phyloP scores from a whole-genome alignment of 2,888 invertebrate genomes.

The Drosophila parthenogenetica region DNA sequence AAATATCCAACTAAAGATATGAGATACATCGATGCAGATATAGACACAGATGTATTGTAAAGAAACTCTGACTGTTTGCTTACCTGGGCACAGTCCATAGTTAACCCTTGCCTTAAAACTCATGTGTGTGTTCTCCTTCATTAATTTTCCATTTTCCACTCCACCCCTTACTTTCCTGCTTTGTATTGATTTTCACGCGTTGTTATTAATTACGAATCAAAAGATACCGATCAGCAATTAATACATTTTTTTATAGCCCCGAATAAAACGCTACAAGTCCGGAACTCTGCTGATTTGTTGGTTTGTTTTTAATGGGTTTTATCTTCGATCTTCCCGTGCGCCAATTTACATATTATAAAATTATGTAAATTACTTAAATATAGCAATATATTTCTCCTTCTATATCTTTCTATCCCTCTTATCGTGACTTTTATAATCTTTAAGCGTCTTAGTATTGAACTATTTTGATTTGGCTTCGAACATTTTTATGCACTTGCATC shows the following conservation, averaged over 20 bases:
- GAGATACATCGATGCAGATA: neutral
- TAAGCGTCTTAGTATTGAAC: conserved; percentile 61
- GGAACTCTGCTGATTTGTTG: conserved; percentile 58
- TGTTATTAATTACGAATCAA: conserved; percentile 78
- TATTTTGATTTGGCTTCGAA: conserved; percentile 55
- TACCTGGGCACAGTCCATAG: conserved; percentile 46
- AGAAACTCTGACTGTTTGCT: conserved; percentile 1
- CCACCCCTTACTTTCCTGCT: neutral
- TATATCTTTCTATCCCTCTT: neutral
- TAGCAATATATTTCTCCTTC: conserved; percentile 9
- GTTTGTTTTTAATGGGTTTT: conserved; percentile 56
- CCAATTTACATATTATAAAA: conserved; percentile 72
- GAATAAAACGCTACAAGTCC: conserved; percentile 1
- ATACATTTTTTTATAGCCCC: conserved; percentile 40
- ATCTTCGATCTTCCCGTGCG: conserved; percentile 61
- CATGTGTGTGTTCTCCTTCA: conserved; percentile 3
- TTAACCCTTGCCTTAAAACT: conserved; percentile 28
- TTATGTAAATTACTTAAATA: conserved; percentile 65
- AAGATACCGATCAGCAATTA: conserved; percentile 75
- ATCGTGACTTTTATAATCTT: conserved; percentile 22
- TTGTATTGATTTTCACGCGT: conserved; percentile 46
- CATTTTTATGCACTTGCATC: conserved; percentile 27
- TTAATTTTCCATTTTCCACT: conserved; percentile 1
- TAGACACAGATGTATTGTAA: conserved; percentile 13
- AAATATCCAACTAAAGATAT: conserved; percentile 15